Conservation (phyloP, 2,113 vertebrate genomes). For the Poecile atricapillus region DNA sequence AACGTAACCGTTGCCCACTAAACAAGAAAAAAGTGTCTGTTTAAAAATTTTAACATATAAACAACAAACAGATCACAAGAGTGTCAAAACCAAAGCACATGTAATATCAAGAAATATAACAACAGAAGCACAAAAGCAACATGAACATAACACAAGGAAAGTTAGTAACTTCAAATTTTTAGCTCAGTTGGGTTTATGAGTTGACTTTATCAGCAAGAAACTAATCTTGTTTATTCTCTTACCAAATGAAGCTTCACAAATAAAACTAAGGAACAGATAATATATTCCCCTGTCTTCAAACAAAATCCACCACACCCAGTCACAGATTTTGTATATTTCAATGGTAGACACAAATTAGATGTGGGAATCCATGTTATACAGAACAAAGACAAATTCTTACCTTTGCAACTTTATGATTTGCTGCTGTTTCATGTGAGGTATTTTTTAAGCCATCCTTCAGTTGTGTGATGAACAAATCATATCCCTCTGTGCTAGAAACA, state of each 20-base stretch:
- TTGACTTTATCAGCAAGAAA: not conserved
- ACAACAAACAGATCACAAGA: not conserved
- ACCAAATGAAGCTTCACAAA: not conserved
- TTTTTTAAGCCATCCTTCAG: constrained; percentile 99
- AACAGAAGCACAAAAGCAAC: not conserved
- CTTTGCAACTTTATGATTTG: constrained; percentile 99
- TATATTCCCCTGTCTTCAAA: not conserved
- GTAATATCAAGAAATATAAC: not conserved
- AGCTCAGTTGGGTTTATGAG: not conserved
- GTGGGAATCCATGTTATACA: not conserved
- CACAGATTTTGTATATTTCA: not conserved
- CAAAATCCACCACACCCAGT: not conserved
- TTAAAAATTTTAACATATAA: not conserved
- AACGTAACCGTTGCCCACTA: constrained; percentile 99
- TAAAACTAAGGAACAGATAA: not conserved
- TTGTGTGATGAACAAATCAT: constrained; percentile 94
- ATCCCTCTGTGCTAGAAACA: constrained; percentile 93
- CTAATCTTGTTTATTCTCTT: not conserved
- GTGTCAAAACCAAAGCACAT: not conserved
- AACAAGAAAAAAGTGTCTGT: not conserved
- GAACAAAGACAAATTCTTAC: constrained; percentile 68
- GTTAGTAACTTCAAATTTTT: not conserved
- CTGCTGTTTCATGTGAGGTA: constrained; percentile 98
- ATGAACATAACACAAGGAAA: not conserved
- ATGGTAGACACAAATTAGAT: not conserved